Conservation (phyloP, 2,888 invertebrate genomes). For the Epinotia ramella region DNA sequence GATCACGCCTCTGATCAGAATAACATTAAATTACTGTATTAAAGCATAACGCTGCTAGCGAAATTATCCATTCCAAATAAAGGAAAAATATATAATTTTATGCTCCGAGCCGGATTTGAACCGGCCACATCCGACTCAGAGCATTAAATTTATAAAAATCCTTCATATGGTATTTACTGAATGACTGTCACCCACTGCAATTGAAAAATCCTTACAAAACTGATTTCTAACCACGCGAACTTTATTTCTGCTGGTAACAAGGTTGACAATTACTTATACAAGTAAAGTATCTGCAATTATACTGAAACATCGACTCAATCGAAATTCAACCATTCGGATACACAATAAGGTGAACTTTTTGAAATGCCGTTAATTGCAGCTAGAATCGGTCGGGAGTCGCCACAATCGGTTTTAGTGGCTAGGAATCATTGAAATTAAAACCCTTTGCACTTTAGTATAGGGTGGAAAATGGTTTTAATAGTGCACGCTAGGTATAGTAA, state of each 20-base stretch:
- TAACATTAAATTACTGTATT: too few relatives aligned
- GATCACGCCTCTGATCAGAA: too few relatives aligned
- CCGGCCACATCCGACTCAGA: too few relatives aligned
- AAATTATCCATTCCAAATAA: too few relatives aligned
- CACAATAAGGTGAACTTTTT: not conserved
- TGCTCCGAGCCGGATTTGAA: too few relatives aligned
- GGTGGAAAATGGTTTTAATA: conserved; percentile 19
- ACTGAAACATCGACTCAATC: not conserved
- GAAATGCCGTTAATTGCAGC: not conserved
- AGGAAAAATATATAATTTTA: too few relatives aligned
- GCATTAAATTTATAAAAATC: too few relatives aligned
- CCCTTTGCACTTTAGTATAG: conserved; percentile 7
- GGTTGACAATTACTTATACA: conserved; percentile 8
- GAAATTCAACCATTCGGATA: not conserved
- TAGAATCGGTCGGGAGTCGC: too few relatives aligned
- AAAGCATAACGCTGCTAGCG: too few relatives aligned
- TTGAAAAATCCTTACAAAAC: not conserved
- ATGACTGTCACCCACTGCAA: not conserved
- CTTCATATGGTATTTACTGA: too few relatives aligned
- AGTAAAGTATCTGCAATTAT: conserved; percentile 8
- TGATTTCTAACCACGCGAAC: not conserved
- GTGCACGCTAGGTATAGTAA: conserved; percentile 25
- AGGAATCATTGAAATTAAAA: not conserved
- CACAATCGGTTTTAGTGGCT: not conserved
- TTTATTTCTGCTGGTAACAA: not conserved